phyloP scores from a whole-genome alignment of 2,797 vertebrate genomes.

The Sebastes cheni region DNA sequence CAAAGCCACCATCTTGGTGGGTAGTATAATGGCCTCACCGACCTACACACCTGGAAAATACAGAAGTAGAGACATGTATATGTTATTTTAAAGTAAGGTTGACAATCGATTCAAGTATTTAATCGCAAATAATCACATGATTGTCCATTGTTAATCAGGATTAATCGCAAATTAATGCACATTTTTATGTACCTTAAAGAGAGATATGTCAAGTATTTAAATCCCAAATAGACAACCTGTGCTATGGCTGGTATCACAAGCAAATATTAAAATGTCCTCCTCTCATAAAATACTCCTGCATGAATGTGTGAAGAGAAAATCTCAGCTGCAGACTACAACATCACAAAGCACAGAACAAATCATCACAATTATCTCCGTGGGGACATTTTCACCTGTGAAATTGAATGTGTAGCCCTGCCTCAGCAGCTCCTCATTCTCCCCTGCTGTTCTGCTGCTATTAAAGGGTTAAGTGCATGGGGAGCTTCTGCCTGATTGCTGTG shows the following conservation, averaged over 20 bases:
- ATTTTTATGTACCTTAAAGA: background rate
- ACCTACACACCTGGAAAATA: conserved; percentile 71
- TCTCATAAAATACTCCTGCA: conserved; percentile 3
- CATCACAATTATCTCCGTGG: conserved; percentile 33
- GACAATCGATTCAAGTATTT: background rate
- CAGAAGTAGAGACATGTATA: background rate
- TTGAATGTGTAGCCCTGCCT: conserved; percentile 26
- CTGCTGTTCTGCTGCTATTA: conserved; percentile 33
- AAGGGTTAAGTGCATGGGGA: conserved; percentile 34
- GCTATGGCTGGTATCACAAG: background rate
- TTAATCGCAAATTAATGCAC: background rate
- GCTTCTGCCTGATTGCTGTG: conserved; percentile 27
- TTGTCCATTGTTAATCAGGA: background rate
- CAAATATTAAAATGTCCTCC: conserved; percentile 19
- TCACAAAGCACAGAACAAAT: conserved; percentile 29
- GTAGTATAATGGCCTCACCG: conserved; percentile 56
- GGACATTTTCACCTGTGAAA: conserved; percentile 41
- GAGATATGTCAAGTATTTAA: background rate
- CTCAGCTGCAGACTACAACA: conserved; percentile 4
- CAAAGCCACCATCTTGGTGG: conserved; percentile 93
- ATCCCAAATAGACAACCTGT: background rate
- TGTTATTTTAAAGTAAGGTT: background rate
- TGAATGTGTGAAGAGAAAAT: conserved; percentile 9
- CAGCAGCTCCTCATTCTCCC: conserved; percentile 19
- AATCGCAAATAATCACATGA: background rate